Evolutionary conservation across 2,888 invertebrate species (phyloP).

Genomic region (Linnaemya tessellans): DNA sequence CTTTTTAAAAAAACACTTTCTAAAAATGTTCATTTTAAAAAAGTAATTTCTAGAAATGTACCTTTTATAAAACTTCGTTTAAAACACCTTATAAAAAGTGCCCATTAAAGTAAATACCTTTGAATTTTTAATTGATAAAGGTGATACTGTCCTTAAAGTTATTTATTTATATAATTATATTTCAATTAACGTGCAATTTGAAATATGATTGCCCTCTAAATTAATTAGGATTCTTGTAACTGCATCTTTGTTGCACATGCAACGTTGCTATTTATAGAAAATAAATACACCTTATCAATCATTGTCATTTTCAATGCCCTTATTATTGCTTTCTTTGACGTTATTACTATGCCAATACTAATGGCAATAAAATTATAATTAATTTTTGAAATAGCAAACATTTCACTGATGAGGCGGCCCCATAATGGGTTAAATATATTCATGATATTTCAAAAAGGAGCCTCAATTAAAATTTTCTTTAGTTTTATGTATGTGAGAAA

Average conservation of each 20-base stretch:
- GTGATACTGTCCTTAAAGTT: background rate
- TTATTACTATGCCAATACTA: constrained; percentile 13
- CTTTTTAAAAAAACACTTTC: background rate
- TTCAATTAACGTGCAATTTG: background rate
- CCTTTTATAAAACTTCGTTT: no score
- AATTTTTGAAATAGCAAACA: constrained; percentile 43
- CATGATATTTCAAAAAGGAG: constrained; percentile 60
- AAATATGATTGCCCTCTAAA: background rate
- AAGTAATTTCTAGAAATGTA: no score
- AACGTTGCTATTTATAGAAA: background rate
- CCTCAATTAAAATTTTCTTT: constrained; percentile 67
- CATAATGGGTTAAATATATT: constrained; percentile 68
- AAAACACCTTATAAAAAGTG: background rate
- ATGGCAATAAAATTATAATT: constrained; percentile 53
- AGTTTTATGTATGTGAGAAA: constrained; percentile 57
- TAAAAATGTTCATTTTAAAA: no score
- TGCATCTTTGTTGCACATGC: background rate
- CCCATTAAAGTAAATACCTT: background rate
- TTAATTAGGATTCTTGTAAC: background rate
- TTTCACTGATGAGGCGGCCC: constrained; percentile 28
- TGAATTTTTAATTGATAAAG: background rate
- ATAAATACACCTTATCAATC: background rate
- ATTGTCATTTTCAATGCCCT: constrained; percentile 1
- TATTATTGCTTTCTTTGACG: background rate
- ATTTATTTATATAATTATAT: background rate